Evolutionary conservation across 2,888 invertebrate species (phyloP), one percentile per base, ranked within the genome.

Genomic region (Acanthosepion esculentum): DNA sequence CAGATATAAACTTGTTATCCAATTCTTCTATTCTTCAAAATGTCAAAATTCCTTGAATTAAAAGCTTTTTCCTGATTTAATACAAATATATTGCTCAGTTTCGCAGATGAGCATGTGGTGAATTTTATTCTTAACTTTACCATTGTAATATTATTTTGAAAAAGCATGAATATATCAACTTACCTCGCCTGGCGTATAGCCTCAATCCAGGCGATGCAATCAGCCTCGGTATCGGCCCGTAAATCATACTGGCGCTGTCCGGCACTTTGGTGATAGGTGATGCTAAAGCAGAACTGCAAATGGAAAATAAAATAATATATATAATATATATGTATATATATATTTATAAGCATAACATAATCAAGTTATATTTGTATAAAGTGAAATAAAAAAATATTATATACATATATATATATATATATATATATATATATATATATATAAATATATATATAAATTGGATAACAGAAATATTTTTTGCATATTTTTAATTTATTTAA

Each of bases 191-290:
- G 98, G 95, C 98, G 98, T 96, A 99, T 98, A 64, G 99, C 98
- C 97, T 99, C 98, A 96, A 99, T 98, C 99, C 99, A 99, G 95
- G 98, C 98, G 96, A 98, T 98, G 97, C 99, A 99, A 97, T 99
- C 99, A 53, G 98, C 98, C 97, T 99, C 99, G 5, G 98, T 98
- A 94, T 98, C 98, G 0, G 99, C 98, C 94, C 98, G 98, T 94
- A 99, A 98, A 97, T 99, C 99, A 97, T 99, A 99, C 97, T 99
- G 98, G 50, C 99, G 98, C 97, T 98, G 98, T 96, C 98, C 98
- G 97, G 99, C 99, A 94, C 98, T 98, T 91, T 99, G 98, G 97
- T 99, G 99, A 97, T 98, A 99, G 7, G 96, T 97, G 96, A 99
- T 98, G 64, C 98, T 98, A 97, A 99, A 99, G 97, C 98, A 99